Evolutionary conservation across 2,113 vertebrate species (phyloP).

Genomic region (Halichoerus grypus): DNA sequence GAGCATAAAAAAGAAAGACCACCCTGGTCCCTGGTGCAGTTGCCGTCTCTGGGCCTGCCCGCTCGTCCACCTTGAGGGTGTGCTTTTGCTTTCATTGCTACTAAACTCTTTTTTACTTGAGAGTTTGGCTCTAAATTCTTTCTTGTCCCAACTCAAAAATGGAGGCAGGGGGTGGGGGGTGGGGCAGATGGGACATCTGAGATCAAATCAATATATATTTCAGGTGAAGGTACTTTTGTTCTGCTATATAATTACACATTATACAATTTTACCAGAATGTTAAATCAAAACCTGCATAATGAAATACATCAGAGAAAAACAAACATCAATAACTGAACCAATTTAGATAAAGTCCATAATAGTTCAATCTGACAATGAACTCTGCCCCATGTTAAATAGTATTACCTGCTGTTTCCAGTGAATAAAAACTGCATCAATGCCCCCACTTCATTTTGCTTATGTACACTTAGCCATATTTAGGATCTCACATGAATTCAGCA

Average conservation of each 20-base stretch:
- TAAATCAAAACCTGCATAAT: conserved; percentile 4
- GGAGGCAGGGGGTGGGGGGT: not conserved
- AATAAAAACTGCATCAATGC: not conserved
- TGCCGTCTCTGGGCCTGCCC: not conserved
- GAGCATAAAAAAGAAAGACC: not conserved
- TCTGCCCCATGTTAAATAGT: not conserved
- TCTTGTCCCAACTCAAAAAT: not conserved
- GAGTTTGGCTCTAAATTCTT: not conserved
- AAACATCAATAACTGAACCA: not conserved
- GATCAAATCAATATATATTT: not conserved
- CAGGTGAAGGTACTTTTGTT: not conserved
- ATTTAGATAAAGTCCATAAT: not conserved
- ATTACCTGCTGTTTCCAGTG: not conserved
- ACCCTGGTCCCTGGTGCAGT: not conserved
- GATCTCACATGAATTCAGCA: not conserved
- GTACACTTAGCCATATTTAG: not conserved
- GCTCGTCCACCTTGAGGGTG: not conserved
- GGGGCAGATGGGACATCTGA: not conserved
- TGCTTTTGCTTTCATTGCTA: not conserved
- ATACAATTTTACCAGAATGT: not conserved
- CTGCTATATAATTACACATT: not conserved
- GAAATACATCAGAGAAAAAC: not conserved
- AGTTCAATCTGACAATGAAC: not conserved
- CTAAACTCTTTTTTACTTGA: not conserved
- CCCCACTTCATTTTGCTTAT: not conserved